Evolutionary conservation across 2,113 vertebrate species (phyloP).

Genomic region (Notarius quadriscutis): DNA sequence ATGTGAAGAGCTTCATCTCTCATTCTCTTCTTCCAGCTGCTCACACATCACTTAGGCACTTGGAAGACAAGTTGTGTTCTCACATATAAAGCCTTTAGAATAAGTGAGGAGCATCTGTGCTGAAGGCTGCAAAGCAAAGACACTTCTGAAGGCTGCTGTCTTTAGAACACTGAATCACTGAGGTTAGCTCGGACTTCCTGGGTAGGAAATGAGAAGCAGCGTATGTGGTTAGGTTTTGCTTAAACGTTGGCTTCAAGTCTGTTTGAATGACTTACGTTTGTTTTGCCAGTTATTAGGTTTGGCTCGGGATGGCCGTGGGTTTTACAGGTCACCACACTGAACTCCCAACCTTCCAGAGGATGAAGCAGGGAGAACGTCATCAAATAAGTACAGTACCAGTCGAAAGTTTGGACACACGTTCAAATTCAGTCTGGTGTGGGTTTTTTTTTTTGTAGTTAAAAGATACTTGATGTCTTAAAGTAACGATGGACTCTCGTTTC

Average conservation of each 20-base stretch:
- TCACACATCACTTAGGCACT: background rate
- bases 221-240: slow-evolving; percentile 4
- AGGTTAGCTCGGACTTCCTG: slow-evolving; percentile 1
- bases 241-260: background rate
- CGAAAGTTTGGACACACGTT: no score
- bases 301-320: background rate
- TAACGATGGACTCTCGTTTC: no score
- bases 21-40: slow-evolving; percentile 1
- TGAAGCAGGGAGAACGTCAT: background rate
- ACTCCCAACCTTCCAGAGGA: background rate
- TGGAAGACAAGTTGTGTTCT: slow-evolving; percentile 8
- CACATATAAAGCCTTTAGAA: background rate
- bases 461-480: no score
- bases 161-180: slow-evolving; percentile 24
- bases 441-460: no score
- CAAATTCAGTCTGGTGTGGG: no score
- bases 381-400: background rate
- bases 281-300: background rate
- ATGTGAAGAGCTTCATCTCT: slow-evolving; percentile 22
- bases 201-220: slow-evolving; percentile 4
- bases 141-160: background rate
- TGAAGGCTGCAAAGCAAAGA: background rate
- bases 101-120: background rate
- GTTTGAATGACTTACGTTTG: background rate
- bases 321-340: slow-evolving; percentile 6